Evolutionary conservation across 1,140 invertebrate species (phyloP).

Genomic region (Neocloeon triangulifer): DNA sequence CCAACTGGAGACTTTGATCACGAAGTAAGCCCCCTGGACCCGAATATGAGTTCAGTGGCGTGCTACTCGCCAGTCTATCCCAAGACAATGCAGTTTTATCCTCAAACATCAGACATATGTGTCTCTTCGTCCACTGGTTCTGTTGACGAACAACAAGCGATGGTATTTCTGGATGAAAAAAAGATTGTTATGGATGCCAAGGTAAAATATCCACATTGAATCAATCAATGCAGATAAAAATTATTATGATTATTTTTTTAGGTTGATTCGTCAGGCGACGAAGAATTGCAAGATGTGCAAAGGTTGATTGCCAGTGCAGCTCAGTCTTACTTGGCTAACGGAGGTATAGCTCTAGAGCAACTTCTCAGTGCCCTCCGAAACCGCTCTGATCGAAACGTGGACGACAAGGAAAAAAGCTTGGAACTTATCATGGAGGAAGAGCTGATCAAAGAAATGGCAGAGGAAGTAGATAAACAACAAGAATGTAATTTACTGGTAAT

Average conservation of each 20-base stretch:
- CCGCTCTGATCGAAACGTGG: background rate
- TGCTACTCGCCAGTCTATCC: constrained; percentile 24
- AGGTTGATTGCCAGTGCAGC: too few species aligned
- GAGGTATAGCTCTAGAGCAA: too few species aligned
- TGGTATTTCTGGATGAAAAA: background rate
- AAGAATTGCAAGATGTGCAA: too few species aligned
- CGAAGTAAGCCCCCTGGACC: constrained; percentile 28
- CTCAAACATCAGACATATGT: too few species aligned
- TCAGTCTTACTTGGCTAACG: too few species aligned
- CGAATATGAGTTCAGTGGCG: constrained; percentile 30
- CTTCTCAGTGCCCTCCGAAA: too few species aligned
- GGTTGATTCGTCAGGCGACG: too few species aligned
- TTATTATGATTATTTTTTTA: too few species aligned
- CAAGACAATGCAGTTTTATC: background rate
- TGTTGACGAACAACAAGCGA: constrained; percentile 21
- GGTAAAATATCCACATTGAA: background rate
- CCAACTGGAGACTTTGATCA: constrained; percentile 25
- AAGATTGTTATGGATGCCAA: background rate
- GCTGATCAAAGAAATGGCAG: too few species aligned
- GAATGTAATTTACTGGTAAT: constrained; percentile 14
- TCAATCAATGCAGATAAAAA: background rate
- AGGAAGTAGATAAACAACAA: constrained; percentile 16
- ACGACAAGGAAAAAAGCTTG: too few species aligned
- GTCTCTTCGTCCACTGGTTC: constrained; percentile 23
- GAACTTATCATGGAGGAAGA: too few species aligned